phyloP scores from a whole-genome alignment of 2,113 vertebrate species.

The Varanus salvator region DNA sequence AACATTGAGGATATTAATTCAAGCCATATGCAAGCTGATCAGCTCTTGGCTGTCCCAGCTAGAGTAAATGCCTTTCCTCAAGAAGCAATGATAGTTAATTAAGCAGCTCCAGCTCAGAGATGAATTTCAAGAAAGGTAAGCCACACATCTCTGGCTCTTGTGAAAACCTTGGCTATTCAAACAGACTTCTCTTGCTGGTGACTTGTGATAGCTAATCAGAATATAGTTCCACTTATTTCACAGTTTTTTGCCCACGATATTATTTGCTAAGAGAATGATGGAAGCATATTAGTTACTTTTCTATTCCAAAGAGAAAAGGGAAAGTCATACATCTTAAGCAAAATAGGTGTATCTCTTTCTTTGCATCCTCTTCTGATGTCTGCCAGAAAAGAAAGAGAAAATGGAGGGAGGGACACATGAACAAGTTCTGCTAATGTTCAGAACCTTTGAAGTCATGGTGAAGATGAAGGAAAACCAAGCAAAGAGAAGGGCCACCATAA shows the following conservation, averaged over 20 bases:
- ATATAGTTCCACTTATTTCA: accelerated
- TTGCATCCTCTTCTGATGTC: not conserved
- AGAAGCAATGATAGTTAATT: not conserved
- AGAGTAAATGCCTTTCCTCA: not conserved
- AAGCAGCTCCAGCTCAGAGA: not conserved
- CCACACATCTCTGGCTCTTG: not conserved
- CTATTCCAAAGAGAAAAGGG: too few relatives aligned
- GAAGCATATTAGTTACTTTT: not conserved
- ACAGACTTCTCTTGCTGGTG: not conserved
- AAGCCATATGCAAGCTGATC: accelerated
- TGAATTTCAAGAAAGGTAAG: not conserved
- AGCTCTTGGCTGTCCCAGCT: not conserved
- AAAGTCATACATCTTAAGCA: too few relatives aligned
- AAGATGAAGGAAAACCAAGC: too few relatives aligned
- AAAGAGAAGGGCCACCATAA: too few relatives aligned
- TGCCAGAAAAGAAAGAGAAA: not conserved
- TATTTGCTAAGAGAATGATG: not conserved
- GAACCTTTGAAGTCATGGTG: not conserved
- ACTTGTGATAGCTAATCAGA: not conserved
- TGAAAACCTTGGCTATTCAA: not conserved
- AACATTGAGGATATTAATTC: not conserved
- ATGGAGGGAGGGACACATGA: not conserved
- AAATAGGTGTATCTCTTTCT: too few relatives aligned
- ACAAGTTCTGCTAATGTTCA: not conserved
- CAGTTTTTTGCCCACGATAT: not conserved